Evolutionary conservation across 1,140 invertebrate genomes (phyloP), one percentile per base, ranked within the genome.

Genomic region (Lasaia peninsularis): DNA sequence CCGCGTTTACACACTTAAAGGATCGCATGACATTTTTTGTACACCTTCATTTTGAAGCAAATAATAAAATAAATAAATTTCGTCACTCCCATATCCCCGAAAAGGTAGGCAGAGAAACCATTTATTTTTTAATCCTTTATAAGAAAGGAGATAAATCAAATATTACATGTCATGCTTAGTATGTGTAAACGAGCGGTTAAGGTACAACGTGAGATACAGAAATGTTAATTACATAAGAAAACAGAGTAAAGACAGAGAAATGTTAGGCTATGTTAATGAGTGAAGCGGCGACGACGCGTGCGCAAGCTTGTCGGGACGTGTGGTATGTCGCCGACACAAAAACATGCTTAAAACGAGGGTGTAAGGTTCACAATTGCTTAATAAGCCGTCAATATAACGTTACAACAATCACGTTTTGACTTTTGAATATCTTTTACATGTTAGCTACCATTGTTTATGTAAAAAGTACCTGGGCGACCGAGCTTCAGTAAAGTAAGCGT

Each of bases 211-310:
- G 12, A 51, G 54, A 40, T 40, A 57, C 16, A 52, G 44, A 37
- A 44, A 40, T 54, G 58, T 64, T 64, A 64, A 58, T 64, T 54
- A 64, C 58, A 64, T 53, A 37, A 21, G 50, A 60, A 32, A 11
- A 55, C 24, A 32, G 40, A 49, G 18, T 31, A 60, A 16, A 53
- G 24, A 40, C 16, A 40, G 20, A 49, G 40, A 60, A 48, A 48
- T 48, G 40, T 48, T 48, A 48, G 40, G 5, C 40, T 48, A 21
- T 20, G 63, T 71, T 69, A 66, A 63, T 66, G 63, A 60, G 67
- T 73, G 74, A 73, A 74, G 76, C 75, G 69, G 72, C 78, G 78
- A 68, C 78, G 75, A 68, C 71, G 68, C 62, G 71, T 75, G 75
- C 62, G 67, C 64, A 71, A 60, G 62, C 57, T 35, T 21, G 52